Percentiles rank a stretch among this genome's conserved stretches.
phyloP scores from a whole-genome alignment of 1,140 invertebrate genomes.

The Paramacrobiotus metropolitanus region DNA sequence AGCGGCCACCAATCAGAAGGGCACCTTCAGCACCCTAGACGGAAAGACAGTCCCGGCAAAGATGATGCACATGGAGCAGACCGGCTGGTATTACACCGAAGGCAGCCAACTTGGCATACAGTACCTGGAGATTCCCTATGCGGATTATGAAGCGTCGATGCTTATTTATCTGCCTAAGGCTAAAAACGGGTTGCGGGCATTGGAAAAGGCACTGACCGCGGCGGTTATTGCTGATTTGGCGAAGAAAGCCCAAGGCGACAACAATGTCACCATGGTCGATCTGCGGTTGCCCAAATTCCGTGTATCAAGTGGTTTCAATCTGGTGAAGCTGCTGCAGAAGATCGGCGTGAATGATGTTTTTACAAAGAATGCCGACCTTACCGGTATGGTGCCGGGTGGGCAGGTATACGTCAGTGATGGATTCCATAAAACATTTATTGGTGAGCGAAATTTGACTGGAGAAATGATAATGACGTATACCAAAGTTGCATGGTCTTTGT shows the following conservation, averaged over 20 bases:
- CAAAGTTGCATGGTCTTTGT: too few species aligned
- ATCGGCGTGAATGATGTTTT: background rate
- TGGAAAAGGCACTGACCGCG: background rate
- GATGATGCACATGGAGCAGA: background rate
- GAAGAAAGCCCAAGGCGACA: background rate
- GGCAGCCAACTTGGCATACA: slow-evolving; percentile 29
- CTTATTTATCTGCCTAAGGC: slow-evolving; percentile 17
- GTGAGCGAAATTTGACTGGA: too few species aligned
- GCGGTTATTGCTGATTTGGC: background rate
- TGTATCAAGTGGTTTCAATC: background rate
- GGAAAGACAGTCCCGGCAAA: background rate
- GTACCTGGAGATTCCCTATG: slow-evolving; percentile 43
- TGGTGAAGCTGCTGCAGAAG: background rate
- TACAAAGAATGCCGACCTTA: background rate
- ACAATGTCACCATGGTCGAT: background rate
- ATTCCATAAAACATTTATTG: background rate
- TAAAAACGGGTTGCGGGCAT: slow-evolving; percentile 9
- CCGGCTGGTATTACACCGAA: background rate
- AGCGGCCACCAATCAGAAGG: slow-evolving; percentile 26
- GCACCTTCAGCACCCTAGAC: slow-evolving; percentile 41
- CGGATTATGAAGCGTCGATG: slow-evolving; percentile 25
- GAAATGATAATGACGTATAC: too few species aligned
- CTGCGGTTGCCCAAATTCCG: background rate
- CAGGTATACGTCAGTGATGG: background rate
- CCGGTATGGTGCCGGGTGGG: background rate